These are phyloP conservation scores for Cheirogaleus major DNA, from an alignment of 2,797 vertebrate species.

Conservation along the genomic window DNA sequence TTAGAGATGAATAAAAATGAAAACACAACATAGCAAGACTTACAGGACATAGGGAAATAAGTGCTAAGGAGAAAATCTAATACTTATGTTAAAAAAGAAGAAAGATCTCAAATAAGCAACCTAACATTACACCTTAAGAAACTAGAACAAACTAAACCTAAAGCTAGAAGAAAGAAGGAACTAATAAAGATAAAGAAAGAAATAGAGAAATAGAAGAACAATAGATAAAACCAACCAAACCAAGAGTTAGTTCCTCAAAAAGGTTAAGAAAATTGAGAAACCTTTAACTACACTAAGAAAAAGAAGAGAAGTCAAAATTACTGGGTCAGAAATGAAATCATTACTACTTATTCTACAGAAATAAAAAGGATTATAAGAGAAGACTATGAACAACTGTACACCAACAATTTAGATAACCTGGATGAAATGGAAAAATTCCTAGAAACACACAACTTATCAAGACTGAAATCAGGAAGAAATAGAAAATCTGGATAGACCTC, in stretches of 20 bases:
- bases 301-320: neutral
- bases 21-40: neutral
- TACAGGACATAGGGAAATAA: neutral
- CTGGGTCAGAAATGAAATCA: neutral
- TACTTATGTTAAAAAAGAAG: neutral
- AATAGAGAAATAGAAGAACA: neutral
- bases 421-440: neutral
- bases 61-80: neutral
- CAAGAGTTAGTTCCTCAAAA: neutral
- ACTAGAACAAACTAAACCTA: neutral
- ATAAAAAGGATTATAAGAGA: neutral
- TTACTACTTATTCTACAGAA: neutral
- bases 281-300: neutral
- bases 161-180: neutral
- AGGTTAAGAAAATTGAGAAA: neutral
- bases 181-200: neutral
- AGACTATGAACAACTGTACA: neutral
- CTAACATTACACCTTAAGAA: neutral
- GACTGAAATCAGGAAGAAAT: neutral
- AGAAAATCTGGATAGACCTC: neutral
- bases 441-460: neutral
- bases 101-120: neutral
- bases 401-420: neutral
- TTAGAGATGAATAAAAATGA: neutral
- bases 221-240: neutral